These are phyloP conservation scores for Cepaea hortensis DNA, from an alignment of 2,888 invertebrate species.

Conservation along the genomic window DNA sequence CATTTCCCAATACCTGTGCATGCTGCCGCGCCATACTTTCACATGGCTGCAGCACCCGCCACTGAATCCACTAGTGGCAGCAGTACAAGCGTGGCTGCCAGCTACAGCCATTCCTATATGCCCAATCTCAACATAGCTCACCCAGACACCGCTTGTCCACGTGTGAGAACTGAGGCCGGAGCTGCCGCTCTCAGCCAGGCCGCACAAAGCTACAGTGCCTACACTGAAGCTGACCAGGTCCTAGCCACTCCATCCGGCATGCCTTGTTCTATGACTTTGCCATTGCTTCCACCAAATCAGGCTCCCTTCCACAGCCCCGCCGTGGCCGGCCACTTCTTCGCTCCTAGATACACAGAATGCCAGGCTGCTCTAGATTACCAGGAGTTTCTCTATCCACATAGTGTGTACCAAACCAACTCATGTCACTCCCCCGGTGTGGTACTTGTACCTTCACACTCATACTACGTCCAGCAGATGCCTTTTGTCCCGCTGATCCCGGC, in stretches of 20 bases:
- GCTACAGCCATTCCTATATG: background rate
- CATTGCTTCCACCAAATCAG: background rate
- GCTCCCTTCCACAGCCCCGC: background rate
- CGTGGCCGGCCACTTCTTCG: background rate
- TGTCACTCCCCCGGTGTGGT: background rate
- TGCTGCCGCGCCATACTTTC: background rate
- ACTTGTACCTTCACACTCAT: slow-evolving; percentile 9
- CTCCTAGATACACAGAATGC: background rate
- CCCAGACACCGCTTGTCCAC: background rate
- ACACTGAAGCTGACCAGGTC: background rate
- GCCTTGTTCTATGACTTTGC: background rate
- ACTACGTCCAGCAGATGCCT: slow-evolving; percentile 29
- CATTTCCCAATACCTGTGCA: background rate
- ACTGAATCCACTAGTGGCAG: background rate
- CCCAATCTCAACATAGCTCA: background rate
- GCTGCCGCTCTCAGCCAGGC: background rate
- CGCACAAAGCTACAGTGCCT: background rate
- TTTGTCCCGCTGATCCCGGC: slow-evolving; percentile 1
- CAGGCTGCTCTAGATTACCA: background rate
- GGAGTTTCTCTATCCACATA: background rate
- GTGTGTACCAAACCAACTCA: background rate
- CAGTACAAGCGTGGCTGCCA: background rate
- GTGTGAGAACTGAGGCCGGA: background rate
- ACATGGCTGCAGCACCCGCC: background rate
- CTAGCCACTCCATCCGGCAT: background rate